These are phyloP conservation scores for Montifringilla adamsi DNA, from an alignment of 2,113 vertebrate genomes.

Conservation along the genomic window DNA sequence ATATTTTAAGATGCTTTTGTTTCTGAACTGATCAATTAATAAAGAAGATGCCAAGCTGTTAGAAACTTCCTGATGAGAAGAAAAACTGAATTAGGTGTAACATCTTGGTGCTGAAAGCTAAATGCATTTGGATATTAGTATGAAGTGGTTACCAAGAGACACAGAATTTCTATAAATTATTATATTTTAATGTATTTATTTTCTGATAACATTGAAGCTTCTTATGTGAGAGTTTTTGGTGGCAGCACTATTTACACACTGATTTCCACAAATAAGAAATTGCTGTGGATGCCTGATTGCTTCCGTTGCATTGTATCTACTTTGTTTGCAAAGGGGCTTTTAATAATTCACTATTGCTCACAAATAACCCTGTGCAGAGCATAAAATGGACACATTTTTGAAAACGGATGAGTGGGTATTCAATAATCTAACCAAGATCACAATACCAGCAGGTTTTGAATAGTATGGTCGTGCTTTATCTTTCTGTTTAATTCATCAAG, in stretches of 20 bases:
- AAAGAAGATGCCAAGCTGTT: neutral
- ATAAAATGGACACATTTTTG: constrained; percentile 49
- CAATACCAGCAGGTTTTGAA: constrained; percentile 30
- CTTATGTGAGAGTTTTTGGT: constrained; percentile 4
- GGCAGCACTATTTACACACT: constrained; percentile 18
- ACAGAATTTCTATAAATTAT: constrained; percentile 43
- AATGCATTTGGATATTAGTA: neutral
- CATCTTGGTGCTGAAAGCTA: neutral
- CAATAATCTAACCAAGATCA: constrained; percentile 25
- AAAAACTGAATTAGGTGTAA: neutral
- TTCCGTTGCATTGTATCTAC: constrained; percentile 41
- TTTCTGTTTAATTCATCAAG: constrained; percentile 42
- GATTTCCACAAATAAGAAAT: constrained; percentile 62
- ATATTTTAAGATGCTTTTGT: neutral
- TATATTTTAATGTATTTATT: constrained; percentile 67
- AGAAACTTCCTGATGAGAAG: neutral
- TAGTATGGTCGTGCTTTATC: constrained; percentile 67
- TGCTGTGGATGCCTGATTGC: constrained; percentile 37
- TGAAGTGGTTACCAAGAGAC: constrained; percentile 28
- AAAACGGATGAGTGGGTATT: constrained; percentile 38
- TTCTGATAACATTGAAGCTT: constrained; percentile 41
- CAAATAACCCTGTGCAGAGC: constrained; percentile 51
- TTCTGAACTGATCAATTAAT: neutral
- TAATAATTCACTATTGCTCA: constrained; percentile 54
- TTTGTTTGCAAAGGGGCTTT: constrained; percentile 66